Percentiles rank a stretch among this genome's conserved stretches.
Conservation (phyloP, 2,113 vertebrate species). For the Callipepla californica region DNA sequence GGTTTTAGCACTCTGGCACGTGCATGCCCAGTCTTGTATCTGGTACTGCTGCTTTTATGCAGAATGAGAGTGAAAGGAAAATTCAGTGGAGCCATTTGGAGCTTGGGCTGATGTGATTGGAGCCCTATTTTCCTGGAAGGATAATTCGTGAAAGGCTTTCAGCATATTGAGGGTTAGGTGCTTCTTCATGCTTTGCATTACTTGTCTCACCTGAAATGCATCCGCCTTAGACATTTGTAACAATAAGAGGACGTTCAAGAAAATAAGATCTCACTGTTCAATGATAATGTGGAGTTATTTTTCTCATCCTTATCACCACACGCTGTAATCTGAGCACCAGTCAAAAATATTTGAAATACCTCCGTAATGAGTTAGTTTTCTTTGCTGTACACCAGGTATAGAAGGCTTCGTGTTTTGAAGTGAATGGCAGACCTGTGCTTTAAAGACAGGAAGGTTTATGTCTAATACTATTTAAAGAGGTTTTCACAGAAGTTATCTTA, state of each 20-base stretch:
- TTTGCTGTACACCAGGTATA: neutral
- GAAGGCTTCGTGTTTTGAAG: neutral
- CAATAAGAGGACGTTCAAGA: conserved; percentile 6
- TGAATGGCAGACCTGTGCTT: neutral
- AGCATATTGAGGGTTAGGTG: neutral
- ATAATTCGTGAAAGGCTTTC: neutral
- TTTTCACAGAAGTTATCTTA: neutral
- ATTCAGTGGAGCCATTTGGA: neutral
- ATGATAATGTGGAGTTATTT: neutral
- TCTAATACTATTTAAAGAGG: neutral
- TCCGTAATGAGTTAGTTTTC: neutral
- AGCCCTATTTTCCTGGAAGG: neutral
- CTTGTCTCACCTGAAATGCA: neutral
- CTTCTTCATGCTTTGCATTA: neutral
- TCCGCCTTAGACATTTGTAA: neutral
- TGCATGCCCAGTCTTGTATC: accelerated
- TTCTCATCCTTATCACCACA: neutral
- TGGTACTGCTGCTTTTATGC: neutral
- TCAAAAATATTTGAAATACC: conserved; percentile 34
- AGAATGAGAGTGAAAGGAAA: neutral
- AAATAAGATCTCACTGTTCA: conserved; percentile 9
- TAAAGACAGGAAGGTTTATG: neutral
- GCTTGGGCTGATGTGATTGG: neutral
- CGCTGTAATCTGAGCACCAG: neutral
- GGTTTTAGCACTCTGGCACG: neutral